phyloP scores from a whole-genome alignment of 2,888 invertebrate genomes.

The Mythimna loreyi region DNA sequence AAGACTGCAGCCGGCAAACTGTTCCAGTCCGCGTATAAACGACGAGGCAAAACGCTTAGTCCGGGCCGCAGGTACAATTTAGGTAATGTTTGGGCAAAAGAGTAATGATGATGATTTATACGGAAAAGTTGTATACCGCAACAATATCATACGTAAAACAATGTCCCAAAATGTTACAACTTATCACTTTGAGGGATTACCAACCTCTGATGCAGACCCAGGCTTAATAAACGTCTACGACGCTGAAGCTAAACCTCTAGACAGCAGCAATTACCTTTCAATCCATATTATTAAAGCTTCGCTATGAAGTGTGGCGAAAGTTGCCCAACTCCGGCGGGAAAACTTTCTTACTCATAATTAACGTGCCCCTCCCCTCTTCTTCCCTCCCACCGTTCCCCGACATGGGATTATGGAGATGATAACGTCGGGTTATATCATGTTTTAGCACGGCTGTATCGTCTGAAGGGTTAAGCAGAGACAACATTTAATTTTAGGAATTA shows the following conservation, averaged over 20 bases:
- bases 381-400: background rate
- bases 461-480: constrained; percentile 8
- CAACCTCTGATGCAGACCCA: background rate
- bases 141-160: background rate
- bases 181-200: constrained; percentile 16
- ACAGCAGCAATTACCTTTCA: constrained; percentile 32
- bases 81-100: background rate
- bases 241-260: constrained; percentile 7
- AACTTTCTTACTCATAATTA: constrained; percentile 64
- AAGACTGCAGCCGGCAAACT: too few relatives aligned
- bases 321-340: constrained; percentile 19
- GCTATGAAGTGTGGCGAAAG: constrained; percentile 49
- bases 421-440: constrained; percentile 25
- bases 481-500: constrained; percentile 8
- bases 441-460: constrained; percentile 20
- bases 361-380: constrained; percentile 17
- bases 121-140: background rate
- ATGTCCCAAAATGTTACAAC: background rate
- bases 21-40: too few relatives aligned
- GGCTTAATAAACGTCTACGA: constrained; percentile 1
- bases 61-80: too few relatives aligned
- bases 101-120: background rate
- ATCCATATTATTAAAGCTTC: constrained; percentile 55
- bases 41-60: too few relatives aligned
- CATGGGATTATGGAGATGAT: constrained; percentile 42